Conservation (phyloP, 2,888 invertebrate genomes). For the Sceliomorpha sp. region DNA sequence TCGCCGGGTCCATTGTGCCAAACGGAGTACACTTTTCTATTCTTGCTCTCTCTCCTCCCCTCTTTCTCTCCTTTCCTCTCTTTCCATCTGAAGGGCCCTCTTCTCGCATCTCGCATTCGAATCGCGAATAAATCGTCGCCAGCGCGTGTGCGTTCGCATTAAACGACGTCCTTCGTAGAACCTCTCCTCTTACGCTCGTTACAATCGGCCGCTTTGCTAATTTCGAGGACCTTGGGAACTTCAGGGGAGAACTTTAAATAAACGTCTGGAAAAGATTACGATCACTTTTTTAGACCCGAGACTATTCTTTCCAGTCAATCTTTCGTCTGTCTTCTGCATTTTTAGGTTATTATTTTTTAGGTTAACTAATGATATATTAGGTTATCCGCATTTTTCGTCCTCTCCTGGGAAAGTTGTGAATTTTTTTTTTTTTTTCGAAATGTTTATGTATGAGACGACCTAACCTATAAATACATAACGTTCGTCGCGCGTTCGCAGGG, state of each 20-base stretch:
- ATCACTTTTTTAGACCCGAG: constrained; percentile 9
- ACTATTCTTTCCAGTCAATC: no score
- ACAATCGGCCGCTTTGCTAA: constrained; percentile 43
- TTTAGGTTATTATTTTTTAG: no score
- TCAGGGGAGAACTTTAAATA: no score
- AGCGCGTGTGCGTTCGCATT: constrained; percentile 69
- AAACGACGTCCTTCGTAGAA: constrained; percentile 57
- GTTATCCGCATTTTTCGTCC: no score
- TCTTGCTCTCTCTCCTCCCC: no score
- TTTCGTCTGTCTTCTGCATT: no score
- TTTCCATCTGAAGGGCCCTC: constrained; percentile 49
- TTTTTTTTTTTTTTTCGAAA: neutral
- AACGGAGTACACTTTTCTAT: constrained; percentile 46
- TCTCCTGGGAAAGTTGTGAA: no score
- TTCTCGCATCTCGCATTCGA: constrained; percentile 45
- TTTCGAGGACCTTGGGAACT: constrained; percentile 34
- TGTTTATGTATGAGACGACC: no score
- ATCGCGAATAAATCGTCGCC: constrained; percentile 66
- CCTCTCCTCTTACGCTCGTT: constrained; percentile 24
- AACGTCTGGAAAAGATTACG: constrained; percentile 19
- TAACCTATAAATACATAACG: no score
- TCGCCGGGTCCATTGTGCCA: constrained; percentile 35
- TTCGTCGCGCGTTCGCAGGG: no score
- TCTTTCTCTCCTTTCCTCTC: no score
- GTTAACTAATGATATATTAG: no score